These are phyloP conservation scores for Cataglyphis altisquamis DNA, from an alignment of 2,888 invertebrate genomes.

Conservation along the genomic window DNA sequence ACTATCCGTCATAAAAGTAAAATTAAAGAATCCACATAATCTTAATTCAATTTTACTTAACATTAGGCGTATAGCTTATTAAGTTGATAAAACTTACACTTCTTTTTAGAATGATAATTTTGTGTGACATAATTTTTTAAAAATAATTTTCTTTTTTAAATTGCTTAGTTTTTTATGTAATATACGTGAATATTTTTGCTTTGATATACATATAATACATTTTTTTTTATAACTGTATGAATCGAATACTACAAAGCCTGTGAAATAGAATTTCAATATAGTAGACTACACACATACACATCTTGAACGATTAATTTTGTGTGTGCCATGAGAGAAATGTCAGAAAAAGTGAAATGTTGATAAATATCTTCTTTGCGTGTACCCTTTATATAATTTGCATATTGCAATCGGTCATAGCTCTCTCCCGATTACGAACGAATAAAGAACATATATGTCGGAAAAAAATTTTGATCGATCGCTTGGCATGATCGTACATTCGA, in stretches of 20 bases:
- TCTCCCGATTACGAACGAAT: conserved; percentile 34
- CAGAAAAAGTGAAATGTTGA: conserved; percentile 35
- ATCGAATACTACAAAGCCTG: background rate
- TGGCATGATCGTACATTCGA: conserved; percentile 67
- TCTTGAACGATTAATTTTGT: conserved; percentile 16
- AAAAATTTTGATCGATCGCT: conserved; percentile 68
- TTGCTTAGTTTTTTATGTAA: background rate
- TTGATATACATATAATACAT: background rate
- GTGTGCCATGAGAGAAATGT: background rate
- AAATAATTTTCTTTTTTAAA: background rate
- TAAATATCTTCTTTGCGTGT: conserved; percentile 34
- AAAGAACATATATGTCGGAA: conserved; percentile 55
- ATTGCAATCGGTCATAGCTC: conserved; percentile 30
- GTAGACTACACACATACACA: no score
- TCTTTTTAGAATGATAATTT: background rate
- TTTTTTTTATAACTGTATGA: background rate
- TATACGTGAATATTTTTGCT: background rate
- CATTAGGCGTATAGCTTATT: background rate
- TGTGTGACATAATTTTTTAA: no score
- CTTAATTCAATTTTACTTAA: background rate
- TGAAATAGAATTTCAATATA: background rate
- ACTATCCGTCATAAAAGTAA: background rate
- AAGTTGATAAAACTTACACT: background rate
- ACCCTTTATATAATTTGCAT: conserved; percentile 40
- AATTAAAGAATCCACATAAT: background rate